phyloP scores from a whole-genome alignment of 2,113 vertebrate genomes.

The Anarrhichthys ocellatus region DNA sequence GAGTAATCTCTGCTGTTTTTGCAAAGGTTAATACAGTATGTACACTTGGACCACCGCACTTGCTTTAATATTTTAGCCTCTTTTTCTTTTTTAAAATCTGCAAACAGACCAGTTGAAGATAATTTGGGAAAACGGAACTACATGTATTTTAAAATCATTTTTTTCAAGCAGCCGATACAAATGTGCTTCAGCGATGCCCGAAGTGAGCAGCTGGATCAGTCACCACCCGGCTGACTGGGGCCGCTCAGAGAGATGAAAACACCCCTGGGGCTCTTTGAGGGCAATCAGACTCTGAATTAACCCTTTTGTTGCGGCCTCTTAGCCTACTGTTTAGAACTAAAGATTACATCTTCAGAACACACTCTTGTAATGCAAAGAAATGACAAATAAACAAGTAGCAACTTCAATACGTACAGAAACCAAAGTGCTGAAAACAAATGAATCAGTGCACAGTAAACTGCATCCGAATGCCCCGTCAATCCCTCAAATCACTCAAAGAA shows the following conservation, averaged over 20 bases:
- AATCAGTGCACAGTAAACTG: conserved; percentile 16
- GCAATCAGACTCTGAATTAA: conserved; percentile 54
- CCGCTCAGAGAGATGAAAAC: conserved; percentile 34
- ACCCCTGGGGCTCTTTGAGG: conserved; percentile 39
- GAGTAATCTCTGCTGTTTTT: conserved; percentile 24
- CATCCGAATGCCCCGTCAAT: conserved; percentile 10
- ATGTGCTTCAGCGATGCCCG: conserved; percentile 39
- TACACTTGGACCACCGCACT: neutral
- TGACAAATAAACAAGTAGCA: conserved; percentile 40
- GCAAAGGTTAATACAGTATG: neutral
- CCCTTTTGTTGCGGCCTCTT: conserved; percentile 30
- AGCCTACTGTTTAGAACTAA: conserved; percentile 2
- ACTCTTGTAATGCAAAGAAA: conserved; percentile 32
- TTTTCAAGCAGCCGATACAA: conserved; percentile 8
- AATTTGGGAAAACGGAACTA: conserved; percentile 19
- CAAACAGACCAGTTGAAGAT: conserved; percentile 22
- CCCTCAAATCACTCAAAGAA: conserved; percentile 15
- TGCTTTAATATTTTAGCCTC: conserved; percentile 5
- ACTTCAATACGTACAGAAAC: conserved; percentile 32
- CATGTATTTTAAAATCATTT: conserved; percentile 17
- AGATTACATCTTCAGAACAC: conserved; percentile 42
- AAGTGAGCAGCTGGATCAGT: conserved; percentile 19
- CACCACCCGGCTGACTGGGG: conserved; percentile 23
- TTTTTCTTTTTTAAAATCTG: conserved; percentile 8
- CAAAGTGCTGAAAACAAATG: conserved; percentile 24